Conservation (phyloP, 2,888 invertebrate genomes). For the Microdon myrmicae region DNA sequence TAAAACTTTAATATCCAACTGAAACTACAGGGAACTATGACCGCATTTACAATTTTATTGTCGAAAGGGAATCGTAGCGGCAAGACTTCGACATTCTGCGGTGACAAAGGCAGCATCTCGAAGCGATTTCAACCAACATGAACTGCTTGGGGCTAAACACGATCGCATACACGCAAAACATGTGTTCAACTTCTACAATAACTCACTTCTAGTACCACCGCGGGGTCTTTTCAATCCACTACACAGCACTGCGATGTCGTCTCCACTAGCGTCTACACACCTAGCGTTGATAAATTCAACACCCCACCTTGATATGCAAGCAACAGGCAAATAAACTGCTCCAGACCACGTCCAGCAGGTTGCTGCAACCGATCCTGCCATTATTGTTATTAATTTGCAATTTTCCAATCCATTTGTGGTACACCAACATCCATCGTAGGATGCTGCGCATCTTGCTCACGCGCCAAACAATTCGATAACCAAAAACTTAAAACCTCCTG, state of each 20-base stretch:
- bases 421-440: constrained; percentile 46
- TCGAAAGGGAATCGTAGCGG: no score
- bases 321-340: constrained; percentile 2
- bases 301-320: constrained; percentile 3
- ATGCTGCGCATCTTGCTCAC: constrained; percentile 18
- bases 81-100: no score
- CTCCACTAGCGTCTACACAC: background rate
- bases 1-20: no score
- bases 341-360: constrained; percentile 31
- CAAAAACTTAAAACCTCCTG: constrained; percentile 36
- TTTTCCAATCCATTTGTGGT: constrained; percentile 52
- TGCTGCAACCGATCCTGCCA: constrained; percentile 42
- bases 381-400: constrained; percentile 52
- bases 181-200: constrained; percentile 25
- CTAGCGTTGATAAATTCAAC: no score
- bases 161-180: constrained; percentile 35
- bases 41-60: no score
- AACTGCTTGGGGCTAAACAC: constrained; percentile 41
- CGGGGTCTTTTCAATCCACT: constrained; percentile 24
- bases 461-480: constrained; percentile 42
- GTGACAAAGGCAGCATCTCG: constrained; percentile 39
- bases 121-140: constrained; percentile 21
- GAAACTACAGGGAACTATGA: no score
- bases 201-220: constrained; percentile 31
- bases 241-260: constrained; percentile 34